Evolutionary conservation across 1,140 invertebrate species (phyloP).

Genomic region (Geopemphigus sp.): DNA sequence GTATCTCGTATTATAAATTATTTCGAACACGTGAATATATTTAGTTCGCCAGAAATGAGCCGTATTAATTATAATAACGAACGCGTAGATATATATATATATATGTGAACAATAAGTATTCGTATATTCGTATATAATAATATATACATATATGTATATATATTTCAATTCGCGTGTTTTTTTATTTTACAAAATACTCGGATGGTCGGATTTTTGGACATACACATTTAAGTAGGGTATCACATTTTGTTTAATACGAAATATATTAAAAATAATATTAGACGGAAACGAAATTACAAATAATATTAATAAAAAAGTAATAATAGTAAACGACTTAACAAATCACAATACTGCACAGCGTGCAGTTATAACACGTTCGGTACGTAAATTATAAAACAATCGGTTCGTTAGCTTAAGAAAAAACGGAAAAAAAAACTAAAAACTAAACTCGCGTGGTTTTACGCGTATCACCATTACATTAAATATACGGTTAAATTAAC

Average conservation of each 20-base stretch:
- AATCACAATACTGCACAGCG: conserved; percentile 46
- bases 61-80: too few species aligned
- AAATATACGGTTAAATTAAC: too few species aligned
- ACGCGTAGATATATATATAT: too few species aligned
- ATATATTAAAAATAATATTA: conserved; percentile 15
- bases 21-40: too few species aligned
- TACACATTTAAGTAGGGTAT: conserved; percentile 45
- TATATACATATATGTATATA: not conserved
- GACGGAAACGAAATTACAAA: conserved; percentile 21
- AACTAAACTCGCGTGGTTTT: conserved; percentile 24
- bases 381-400: too few species aligned
- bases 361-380: not conserved
- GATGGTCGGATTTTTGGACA: conserved; percentile 41
- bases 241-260: conserved; percentile 49
- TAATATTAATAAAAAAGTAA: not conserved
- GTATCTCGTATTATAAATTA: too few species aligned
- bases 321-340: conserved; percentile 37
- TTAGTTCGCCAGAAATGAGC: too few species aligned
- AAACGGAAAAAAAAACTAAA: conserved; percentile 34
- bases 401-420: not conserved
- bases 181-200: conserved; percentile 23
- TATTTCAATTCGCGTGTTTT: conserved; percentile 12
- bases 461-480: too few species aligned
- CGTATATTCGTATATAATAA: too few species aligned
- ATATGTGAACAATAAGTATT: too few species aligned